Evolutionary conservation across 92 coral and sea anemone species (phyloP).

Genomic region (Umimayanthus kanabou): DNA sequence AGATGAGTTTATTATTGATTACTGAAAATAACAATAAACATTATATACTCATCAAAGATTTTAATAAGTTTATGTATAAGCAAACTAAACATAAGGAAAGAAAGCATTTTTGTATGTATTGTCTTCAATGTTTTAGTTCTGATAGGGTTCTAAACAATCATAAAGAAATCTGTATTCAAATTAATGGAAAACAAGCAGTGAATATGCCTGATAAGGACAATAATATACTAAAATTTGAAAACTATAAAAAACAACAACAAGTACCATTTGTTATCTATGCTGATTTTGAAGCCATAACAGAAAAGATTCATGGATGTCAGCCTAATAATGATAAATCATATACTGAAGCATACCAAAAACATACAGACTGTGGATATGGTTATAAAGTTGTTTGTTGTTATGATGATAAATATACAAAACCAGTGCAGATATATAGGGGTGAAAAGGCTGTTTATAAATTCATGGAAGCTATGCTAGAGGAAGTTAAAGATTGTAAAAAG

Average conservation of each 20-base stretch:
- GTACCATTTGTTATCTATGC: conserved; percentile 47
- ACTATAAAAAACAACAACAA: conserved; percentile 39
- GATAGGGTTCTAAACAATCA: conserved; percentile 36
- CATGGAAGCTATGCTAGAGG: too few relatives aligned
- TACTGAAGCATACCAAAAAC: too few relatives aligned
- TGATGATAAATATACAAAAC: conserved; percentile 47
- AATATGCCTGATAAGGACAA: conserved; percentile 49
- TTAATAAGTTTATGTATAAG: conserved; percentile 35
- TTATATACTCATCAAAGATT: conserved; percentile 44
- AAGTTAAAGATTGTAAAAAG: conserved; percentile 34
- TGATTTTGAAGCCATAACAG: too few relatives aligned
- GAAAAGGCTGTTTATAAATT: too few relatives aligned
- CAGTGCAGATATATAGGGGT: too few relatives aligned
- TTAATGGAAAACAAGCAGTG: conserved; percentile 47
- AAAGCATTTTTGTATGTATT: conserved; percentile 54
- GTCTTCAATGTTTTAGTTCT: too few relatives aligned
- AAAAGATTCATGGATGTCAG: too few relatives aligned
- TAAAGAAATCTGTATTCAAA: conserved; percentile 31
- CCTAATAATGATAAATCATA: too few relatives aligned
- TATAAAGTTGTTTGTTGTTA: too few relatives aligned
- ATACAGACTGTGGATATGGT: too few relatives aligned
- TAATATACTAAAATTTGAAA: too few relatives aligned
- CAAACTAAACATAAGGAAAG: conserved; percentile 32
- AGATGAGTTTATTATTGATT: conserved; percentile 33
- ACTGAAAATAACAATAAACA: conserved; percentile 17